Conservation (phyloP, 2,113 vertebrate genomes). For the Harpagus bidentatus region DNA sequence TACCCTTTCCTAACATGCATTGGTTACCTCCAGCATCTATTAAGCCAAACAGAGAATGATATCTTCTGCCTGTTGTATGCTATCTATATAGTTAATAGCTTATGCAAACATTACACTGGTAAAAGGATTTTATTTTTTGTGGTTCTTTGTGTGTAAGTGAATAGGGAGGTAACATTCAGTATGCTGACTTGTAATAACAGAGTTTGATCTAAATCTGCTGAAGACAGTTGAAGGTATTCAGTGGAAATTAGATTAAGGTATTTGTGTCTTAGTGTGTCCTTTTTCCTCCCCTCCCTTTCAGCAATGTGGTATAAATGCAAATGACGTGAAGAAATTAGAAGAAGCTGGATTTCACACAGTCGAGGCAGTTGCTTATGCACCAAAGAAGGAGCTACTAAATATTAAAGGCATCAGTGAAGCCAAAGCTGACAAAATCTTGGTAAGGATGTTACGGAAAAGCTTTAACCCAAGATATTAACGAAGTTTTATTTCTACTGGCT, state of each 20-base stretch:
- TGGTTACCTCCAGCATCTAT: background rate
- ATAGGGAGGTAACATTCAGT: too few species aligned
- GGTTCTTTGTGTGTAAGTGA: too few species aligned
- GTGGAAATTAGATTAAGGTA: background rate
- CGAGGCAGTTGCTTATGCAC: constrained; percentile 93
- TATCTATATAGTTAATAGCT: background rate
- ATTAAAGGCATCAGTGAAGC: constrained; percentile 98
- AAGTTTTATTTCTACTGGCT: background rate
- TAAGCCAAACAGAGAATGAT: background rate
- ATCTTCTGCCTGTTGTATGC: background rate
- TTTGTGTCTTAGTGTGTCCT: background rate
- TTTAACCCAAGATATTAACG: background rate
- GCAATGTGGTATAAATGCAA: constrained; percentile 92
- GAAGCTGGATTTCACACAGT: constrained; percentile 97
- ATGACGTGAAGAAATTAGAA: constrained; percentile 94
- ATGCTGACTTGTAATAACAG: background rate
- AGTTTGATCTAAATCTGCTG: background rate
- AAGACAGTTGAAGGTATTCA: background rate
- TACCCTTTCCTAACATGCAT: fast-evolving
- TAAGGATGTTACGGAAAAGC: constrained; percentile 60
- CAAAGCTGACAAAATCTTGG: constrained; percentile 95
- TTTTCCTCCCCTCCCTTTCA: constrained; percentile 28
- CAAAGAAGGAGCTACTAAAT: constrained; percentile 94
- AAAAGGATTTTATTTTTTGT: background rate
- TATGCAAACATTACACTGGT: fast-evolving